Evolutionary conservation across 2,888 invertebrate species (phyloP).

Genomic region (Chromoteleia sp.): DNA sequence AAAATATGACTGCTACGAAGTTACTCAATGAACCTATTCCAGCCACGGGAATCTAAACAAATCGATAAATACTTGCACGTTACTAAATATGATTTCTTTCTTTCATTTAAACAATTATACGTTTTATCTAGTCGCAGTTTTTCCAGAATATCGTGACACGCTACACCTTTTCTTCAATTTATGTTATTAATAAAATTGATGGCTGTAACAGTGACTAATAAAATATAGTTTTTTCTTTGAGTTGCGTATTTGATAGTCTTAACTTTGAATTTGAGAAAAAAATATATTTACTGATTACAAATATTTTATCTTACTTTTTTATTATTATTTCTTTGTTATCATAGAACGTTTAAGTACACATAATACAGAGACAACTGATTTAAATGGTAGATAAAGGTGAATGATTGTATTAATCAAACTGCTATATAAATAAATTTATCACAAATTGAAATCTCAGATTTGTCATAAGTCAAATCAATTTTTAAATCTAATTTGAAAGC

Average conservation of each 20-base stretch:
- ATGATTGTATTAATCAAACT: not conserved
- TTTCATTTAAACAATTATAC: conserved; percentile 5
- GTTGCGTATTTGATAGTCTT: conserved; percentile 33
- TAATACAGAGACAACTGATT: not conserved
- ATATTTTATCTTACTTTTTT: conserved; percentile 7
- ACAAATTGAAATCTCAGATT: conserved; percentile 1
- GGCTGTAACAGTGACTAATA: not conserved
- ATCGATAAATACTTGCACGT: conserved; percentile 77
- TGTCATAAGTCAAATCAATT: conserved; percentile 1
- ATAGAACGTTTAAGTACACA: not conserved
- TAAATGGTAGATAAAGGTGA: conserved; percentile 7
- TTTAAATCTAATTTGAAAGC: conserved; percentile 21
- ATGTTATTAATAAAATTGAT: conserved; percentile 2
- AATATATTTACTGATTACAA: not conserved
- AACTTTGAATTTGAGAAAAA: not conserved
- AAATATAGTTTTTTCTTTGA: conserved; percentile 35
- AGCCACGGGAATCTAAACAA: conserved; percentile 82
- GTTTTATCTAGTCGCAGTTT: conserved; percentile 15
- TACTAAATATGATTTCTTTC: conserved; percentile 62
- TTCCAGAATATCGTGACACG: conserved; percentile 66
- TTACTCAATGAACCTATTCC: conserved; percentile 79
- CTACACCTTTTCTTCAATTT: conserved; percentile 41
- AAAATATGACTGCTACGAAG: conserved; percentile 86
- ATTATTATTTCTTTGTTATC: not conserved
- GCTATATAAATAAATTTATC: conserved; percentile 30